Evolutionary conservation across 1,140 invertebrate genomes (phyloP).

Genomic region (Coelopa frigida): DNA sequence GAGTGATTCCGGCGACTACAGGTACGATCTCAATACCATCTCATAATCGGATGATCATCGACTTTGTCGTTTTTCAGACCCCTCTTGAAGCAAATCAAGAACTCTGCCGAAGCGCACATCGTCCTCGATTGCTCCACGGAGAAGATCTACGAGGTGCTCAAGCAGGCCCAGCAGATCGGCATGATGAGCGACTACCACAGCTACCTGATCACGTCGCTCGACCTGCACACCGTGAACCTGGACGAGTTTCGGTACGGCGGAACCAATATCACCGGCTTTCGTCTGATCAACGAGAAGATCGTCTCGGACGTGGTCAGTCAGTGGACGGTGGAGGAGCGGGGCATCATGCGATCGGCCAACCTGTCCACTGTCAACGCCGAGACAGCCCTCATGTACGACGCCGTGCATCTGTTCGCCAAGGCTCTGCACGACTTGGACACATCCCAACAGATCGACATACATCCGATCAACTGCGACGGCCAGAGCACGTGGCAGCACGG

Average conservation of each 20-base stretch:
- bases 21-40: constrained; percentile 47
- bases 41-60: not conserved
- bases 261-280: constrained; percentile 86
- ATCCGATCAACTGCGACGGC: constrained; percentile 79
- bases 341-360: constrained; percentile 34
- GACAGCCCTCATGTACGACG: constrained; percentile 92
- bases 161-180: constrained; percentile 89
- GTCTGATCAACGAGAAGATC: constrained; percentile 50
- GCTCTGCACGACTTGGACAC: constrained; percentile 84
- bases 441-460: constrained; percentile 82
- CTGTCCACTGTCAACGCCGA: constrained; percentile 65
- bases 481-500: constrained; percentile 90
- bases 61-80: constrained; percentile 51
- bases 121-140: constrained; percentile 84
- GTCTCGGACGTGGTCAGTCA: constrained; percentile 70
- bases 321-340: constrained; percentile 51
- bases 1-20: constrained; percentile 70
- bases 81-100: constrained; percentile 84
- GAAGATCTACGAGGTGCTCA: constrained; percentile 74
- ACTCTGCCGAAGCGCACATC: constrained; percentile 82
- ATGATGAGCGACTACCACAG: constrained; percentile 92
- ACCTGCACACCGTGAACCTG: constrained; percentile 81
- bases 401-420: constrained; percentile 88
- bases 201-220: constrained; percentile 84
- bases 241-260: constrained; percentile 91